Base-by-base conservation (phyloP, 2,797 vertebrate genomes). In the Linurgus olivaceus region DNA sequence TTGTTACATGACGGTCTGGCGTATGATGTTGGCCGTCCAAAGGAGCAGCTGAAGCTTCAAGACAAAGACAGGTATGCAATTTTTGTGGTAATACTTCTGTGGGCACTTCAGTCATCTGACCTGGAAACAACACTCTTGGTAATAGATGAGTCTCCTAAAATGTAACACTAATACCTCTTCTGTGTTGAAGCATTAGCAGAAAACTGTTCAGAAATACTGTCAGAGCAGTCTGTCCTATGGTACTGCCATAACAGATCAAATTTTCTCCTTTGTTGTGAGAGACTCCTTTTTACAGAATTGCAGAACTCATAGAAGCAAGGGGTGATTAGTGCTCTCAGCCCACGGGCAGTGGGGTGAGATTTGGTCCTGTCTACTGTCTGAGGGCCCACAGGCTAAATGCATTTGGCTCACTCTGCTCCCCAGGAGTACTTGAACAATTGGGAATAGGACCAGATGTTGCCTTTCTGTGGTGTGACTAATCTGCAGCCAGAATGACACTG, bases 11-110 rank as follows among this genome's bases (percentile, higher is more conserved):
- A 85, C 4, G 85, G 95, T 16, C 94, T 54, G n/a, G 97, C 87
- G 0, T 98, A 97, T 72, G 98, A 98, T 66, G 98, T 99, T 88
- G 99, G 99, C 40, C 97, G 26, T 28, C 99, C 99, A 7, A 95
- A 86, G 74, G 88, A 94, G 5, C 97, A 90, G 33, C 98, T 99
- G 54, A 97, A 98, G 96, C 96, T 98, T 37, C 52, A 96, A 66
- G 97, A 96, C 91, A 97, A 96, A 54, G 98, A 99, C 97, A 99
- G 99, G 99, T 99, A 96, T 3, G 63, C 61, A 23, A 16, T 68
- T 86, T 83, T 63, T 82, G 48, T 42, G 51, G 9, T 62, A 26
- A 17, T 52, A 17, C 48, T 79, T 74, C 37, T 89, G 15, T 76
- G 37, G 71, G 9, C 0, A 0, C 24, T 76, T 65, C 11, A 10